Evolutionary conservation across 2,113 vertebrate species (phyloP).

Genomic region (Phylloscopus trochiloides): DNA sequence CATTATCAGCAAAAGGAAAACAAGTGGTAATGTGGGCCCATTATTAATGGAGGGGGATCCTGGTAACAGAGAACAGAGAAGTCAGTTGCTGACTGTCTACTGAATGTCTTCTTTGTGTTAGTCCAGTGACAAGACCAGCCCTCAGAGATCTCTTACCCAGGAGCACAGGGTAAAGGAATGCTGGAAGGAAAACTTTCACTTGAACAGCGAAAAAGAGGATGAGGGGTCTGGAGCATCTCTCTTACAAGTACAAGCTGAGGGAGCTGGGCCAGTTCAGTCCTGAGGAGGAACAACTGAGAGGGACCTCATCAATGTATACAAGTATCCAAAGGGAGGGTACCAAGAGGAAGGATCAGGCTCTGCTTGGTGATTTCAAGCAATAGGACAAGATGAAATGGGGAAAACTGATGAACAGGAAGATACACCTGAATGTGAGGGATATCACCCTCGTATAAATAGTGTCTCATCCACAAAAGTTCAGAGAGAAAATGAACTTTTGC

Average conservation of each 20-base stretch:
- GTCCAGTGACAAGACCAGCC: background rate
- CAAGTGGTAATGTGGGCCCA: background rate
- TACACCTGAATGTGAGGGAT: background rate
- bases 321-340: background rate
- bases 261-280: background rate
- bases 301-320: no score
- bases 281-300: accelerated
- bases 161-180: background rate
- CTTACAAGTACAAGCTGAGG: background rate
- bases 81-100: background rate
- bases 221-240: background rate
- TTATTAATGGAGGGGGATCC: background rate
- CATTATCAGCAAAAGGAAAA: background rate
- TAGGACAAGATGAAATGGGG: no score
- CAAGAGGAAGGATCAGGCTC: background rate
- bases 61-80: background rate
- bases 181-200: background rate
- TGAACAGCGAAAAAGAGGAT: background rate
- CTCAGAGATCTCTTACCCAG: background rate
- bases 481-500: background rate
- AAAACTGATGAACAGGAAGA: background rate
- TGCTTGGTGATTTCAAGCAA: background rate
- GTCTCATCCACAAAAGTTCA: background rate
- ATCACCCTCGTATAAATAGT: background rate
- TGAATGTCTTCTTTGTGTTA: background rate